A percentile compares a stretch with the other conserved stretches of the same genome.
phyloP scores from a whole-genome alignment of 2,888 invertebrate species.

The Cantharis rufa region DNA sequence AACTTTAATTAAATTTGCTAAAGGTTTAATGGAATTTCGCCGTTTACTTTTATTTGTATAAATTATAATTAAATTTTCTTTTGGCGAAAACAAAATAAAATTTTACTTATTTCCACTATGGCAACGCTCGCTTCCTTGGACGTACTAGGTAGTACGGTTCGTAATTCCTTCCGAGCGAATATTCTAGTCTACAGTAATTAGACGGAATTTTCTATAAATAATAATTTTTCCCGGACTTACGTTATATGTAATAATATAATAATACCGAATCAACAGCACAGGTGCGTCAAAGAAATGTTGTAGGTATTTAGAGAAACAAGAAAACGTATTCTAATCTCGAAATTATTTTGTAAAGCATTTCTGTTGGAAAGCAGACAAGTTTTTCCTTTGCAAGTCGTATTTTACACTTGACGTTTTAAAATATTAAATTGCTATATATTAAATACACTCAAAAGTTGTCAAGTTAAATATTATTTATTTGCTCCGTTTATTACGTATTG shows the following conservation, averaged over 20 bases:
- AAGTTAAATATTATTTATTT: neutral
- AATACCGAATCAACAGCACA: neutral
- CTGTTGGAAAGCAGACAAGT: neutral
- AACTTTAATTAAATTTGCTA: neutral
- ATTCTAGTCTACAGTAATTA: neutral
- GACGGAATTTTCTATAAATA: neutral
- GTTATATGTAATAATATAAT: neutral
- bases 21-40: neutral
- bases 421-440: neutral
- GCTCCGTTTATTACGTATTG: neutral
- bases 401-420: neutral
- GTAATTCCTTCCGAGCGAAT: neutral
- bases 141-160: neutral
- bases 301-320: neutral
- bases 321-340: neutral
- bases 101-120: neutral
- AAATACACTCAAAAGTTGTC: neutral
- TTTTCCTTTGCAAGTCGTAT: neutral
- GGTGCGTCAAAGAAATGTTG: neutral
- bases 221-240: neutral
- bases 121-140: neutral
- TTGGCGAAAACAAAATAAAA: neutral
- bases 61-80: neutral
- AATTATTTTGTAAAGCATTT: neutral
- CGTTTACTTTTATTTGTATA: neutral